phyloP scores from a whole-genome alignment of 23 tunicate species.

The Ciona savignyi region DNA sequence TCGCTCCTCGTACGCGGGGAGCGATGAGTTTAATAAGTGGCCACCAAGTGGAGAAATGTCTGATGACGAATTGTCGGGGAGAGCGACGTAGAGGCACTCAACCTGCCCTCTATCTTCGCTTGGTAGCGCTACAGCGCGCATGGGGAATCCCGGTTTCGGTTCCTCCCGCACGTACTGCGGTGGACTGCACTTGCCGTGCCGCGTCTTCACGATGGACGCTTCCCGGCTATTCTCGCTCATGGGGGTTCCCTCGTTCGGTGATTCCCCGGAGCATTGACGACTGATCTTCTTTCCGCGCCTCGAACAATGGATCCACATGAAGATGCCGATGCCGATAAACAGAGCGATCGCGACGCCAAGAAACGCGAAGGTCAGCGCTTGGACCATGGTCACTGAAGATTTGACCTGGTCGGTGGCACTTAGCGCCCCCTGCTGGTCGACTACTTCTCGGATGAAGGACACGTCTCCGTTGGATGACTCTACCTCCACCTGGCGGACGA shows the following conservation, averaged over 20 bases:
- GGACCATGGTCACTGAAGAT: slow-evolving; percentile 40
- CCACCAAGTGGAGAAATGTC: neutral
- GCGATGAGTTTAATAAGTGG: neutral
- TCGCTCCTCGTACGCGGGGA: neutral
- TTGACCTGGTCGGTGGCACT: no score
- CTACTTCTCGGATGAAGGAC: neutral
- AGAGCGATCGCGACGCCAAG: slow-evolving; percentile 41
- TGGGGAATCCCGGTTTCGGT: slow-evolving; percentile 14
- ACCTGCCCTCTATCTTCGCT: neutral
- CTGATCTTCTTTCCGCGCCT: neutral
- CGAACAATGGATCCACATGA: slow-evolving; percentile 28
- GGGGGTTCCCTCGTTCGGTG: neutral
- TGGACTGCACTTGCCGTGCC: neutral
- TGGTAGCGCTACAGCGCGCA: slow-evolving; percentile 17
- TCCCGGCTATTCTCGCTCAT: neutral
- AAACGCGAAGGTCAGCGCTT: slow-evolving; percentile 56
- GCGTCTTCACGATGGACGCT: neutral
- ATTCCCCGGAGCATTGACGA: no score
- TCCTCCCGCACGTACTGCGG: neutral
- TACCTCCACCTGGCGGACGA: slow-evolving; percentile 18
- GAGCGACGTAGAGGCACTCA: slow-evolving; percentile 34
- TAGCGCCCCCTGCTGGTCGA: neutral
- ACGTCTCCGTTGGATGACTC: slow-evolving; percentile 3
- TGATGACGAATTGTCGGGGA: slow-evolving; percentile 11
- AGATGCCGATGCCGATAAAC: slow-evolving; percentile 32